Conservation (phyloP, 2,797 vertebrate species). For the Mustela erminea region DNA sequence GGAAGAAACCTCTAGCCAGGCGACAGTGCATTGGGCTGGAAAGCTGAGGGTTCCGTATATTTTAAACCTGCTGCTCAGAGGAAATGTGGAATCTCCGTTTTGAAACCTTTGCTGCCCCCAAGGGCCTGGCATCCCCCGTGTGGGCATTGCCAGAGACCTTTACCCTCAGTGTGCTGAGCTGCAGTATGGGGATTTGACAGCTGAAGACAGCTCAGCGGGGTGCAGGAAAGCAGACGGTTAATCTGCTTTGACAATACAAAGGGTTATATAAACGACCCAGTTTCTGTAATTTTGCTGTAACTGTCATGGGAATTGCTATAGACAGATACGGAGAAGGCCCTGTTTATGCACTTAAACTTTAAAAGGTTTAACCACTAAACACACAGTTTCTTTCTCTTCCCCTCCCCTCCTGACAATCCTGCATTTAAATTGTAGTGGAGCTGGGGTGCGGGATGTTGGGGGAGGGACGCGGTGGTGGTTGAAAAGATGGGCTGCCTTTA, state of each 20-base stretch:
- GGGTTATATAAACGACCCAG: constrained; percentile 84
- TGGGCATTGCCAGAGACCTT: constrained; percentile 71
- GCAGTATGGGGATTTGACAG: constrained; percentile 82
- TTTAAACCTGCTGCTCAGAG: background rate
- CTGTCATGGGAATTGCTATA: constrained; percentile 82
- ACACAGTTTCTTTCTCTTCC: constrained; percentile 73
- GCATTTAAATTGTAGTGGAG: constrained; percentile 65
- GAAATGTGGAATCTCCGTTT: constrained; percentile 64
- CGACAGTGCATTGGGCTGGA: constrained; percentile 54
- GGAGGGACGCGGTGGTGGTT: background rate
- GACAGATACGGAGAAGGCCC: constrained; percentile 81
- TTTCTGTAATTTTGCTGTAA: constrained; percentile 84
- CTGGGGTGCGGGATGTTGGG: background rate
- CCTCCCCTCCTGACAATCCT: constrained; percentile 54
- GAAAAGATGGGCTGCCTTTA: constrained; percentile 34
- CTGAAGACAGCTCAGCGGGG: constrained; percentile 79
- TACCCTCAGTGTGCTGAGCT: constrained; percentile 79
- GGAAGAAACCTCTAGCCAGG: constrained; percentile 6
- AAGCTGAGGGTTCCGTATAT: constrained; percentile 19
- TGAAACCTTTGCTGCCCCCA: constrained; percentile 49
- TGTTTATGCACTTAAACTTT: constrained; percentile 84
- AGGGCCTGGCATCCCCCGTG: constrained; percentile 32
- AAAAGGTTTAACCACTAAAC: constrained; percentile 84
- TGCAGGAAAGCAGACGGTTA: constrained; percentile 72
- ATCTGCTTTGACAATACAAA: constrained; percentile 83